phyloP scores from a whole-genome alignment of 1,140 invertebrate species.

The Euura lappo region DNA sequence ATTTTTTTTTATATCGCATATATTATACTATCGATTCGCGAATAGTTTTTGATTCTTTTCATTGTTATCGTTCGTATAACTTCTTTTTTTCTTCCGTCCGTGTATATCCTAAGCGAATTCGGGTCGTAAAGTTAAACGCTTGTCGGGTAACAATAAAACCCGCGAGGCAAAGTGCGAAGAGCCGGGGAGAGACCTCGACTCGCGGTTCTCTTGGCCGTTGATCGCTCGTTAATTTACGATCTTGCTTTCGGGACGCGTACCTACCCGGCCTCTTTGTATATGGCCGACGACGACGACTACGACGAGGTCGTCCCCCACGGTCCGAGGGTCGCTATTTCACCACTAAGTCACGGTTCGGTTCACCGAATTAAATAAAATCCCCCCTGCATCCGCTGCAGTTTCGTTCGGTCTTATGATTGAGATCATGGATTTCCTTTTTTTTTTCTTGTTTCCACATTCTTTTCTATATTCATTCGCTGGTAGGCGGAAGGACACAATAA shows the following conservation, averaged over 20 bases:
- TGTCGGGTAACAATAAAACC: conserved; percentile 55
- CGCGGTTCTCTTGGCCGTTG: conserved; percentile 38
- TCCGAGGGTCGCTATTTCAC: background rate
- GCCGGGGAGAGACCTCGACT: conserved; percentile 4
- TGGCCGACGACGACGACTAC: conserved; percentile 29
- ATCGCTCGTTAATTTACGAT: conserved; percentile 56
- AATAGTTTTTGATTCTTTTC: too few relatives aligned
- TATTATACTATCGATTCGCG: too few relatives aligned
- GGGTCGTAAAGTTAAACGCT: conserved; percentile 57
- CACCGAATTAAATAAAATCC: background rate
- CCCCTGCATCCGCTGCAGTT: too few relatives aligned
- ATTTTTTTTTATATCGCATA: too few relatives aligned
- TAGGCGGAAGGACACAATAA: background rate
- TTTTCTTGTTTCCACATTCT: too few relatives aligned
- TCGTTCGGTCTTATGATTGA: background rate
- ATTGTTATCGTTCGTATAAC: too few relatives aligned
- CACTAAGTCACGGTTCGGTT: background rate
- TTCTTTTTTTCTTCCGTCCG: too few relatives aligned
- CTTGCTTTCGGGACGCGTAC: conserved; percentile 35
- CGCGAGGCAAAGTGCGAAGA: conserved; percentile 14
- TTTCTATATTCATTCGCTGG: too few relatives aligned
- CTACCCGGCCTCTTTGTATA: conserved; percentile 24
- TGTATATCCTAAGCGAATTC: conserved; percentile 19
- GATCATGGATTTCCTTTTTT: background rate
- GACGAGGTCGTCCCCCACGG: background rate